phyloP scores from a whole-genome alignment of 2,113 vertebrate genomes.

The Bujurquina vittata region DNA sequence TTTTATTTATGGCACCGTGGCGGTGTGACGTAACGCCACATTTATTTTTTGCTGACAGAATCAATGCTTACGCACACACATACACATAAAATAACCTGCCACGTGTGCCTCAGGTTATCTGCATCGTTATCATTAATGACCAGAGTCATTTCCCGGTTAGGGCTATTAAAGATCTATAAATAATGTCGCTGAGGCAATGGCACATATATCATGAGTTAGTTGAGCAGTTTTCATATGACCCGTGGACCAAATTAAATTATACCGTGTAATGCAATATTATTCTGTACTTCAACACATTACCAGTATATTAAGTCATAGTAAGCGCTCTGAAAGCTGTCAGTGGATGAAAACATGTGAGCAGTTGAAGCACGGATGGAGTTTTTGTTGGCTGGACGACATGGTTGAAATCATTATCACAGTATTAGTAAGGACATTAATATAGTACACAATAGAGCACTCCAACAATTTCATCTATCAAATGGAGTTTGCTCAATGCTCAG shows the following conservation, averaged over 20 bases:
- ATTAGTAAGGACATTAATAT: conserved; percentile 8
- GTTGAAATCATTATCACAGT: conserved; percentile 8
- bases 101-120: conserved; percentile 18
- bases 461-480: neutral
- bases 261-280: conserved; percentile 32
- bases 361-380: neutral
- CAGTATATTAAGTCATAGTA: conserved; percentile 45
- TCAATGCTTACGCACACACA: neutral
- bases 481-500: neutral
- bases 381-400: neutral
- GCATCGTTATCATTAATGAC: conserved; percentile 35
- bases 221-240: conserved; percentile 38
- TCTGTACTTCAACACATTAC: conserved; percentile 27
- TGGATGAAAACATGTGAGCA: neutral
- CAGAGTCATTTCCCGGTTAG: conserved; percentile 17
- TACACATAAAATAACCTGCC: conserved; percentile 12
- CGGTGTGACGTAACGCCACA: conserved; percentile 1
- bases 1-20: conserved; percentile 23
- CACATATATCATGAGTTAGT: conserved; percentile 38
- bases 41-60: conserved; percentile 35
- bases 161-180: conserved; percentile 55
- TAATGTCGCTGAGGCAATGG: conserved; percentile 62
- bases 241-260: conserved; percentile 41
- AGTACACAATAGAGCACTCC: neutral
- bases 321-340: neutral